These are phyloP conservation scores for Melanocharis versteri DNA, from an alignment of 2,113 vertebrate genomes.

Conservation along the genomic window DNA sequence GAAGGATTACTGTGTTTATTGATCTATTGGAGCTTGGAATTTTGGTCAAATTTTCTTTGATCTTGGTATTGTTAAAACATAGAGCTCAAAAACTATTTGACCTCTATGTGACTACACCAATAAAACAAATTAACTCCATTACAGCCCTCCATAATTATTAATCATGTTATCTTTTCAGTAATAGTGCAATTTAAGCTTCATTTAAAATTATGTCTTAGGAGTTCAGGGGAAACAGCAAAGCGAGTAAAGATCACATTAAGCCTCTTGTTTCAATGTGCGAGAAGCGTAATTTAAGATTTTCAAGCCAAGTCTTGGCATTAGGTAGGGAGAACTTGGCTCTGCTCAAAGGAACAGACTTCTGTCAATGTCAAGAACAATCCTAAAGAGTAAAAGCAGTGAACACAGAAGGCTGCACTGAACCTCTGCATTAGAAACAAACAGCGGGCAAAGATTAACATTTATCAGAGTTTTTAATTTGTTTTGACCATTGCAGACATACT, in stretches of 20 bases:
- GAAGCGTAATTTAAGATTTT: not conserved
- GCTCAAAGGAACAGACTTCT: slow-evolving; percentile 36
- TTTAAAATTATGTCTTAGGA: not conserved
- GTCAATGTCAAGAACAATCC: slow-evolving; percentile 23
- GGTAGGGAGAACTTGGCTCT: not conserved
- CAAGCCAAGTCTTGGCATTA: slow-evolving; percentile 26
- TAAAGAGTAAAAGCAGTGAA: slow-evolving; percentile 23
- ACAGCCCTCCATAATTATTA: not conserved
- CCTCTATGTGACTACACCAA: not conserved
- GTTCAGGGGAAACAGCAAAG: not conserved
- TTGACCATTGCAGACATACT: not conserved
- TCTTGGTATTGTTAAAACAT: not conserved
- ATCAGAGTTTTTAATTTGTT: slow-evolving; percentile 8
- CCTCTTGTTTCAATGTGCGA: slow-evolving; percentile 12
- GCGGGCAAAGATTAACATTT: slow-evolving; percentile 12
- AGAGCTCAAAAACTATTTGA: not conserved
- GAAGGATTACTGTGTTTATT: not conserved
- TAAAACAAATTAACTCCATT: not conserved
- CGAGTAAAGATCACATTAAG: not conserved
- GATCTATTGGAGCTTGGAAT: not conserved
- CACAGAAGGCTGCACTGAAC: not conserved
- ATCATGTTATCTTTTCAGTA: not conserved
- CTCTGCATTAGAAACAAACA: not conserved
- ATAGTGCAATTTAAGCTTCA: not conserved
- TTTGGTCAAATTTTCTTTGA: not conserved